Evolutionary conservation across 2,797 vertebrate genomes (phyloP).

Genomic region (Pseudochirops corinnae): DNA sequence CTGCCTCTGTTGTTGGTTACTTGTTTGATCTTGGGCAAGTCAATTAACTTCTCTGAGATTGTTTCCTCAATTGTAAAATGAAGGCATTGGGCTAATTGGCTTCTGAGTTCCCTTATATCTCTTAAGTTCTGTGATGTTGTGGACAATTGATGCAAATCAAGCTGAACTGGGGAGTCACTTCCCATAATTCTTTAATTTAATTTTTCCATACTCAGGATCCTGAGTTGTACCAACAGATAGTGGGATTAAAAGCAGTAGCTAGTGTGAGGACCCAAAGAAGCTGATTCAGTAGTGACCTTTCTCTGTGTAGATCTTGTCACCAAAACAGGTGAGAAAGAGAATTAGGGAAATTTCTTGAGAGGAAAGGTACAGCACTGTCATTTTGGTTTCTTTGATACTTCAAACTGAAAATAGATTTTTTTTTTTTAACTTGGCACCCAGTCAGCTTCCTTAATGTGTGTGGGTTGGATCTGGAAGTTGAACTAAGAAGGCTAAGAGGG

Average conservation of each 20-base stretch:
- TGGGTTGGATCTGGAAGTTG: background rate
- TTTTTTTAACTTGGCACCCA: background rate
- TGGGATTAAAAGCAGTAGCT: background rate
- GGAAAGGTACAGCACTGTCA: background rate
- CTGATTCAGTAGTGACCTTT: background rate
- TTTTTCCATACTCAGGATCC: background rate
- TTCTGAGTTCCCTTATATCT: background rate
- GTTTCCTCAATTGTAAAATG: background rate
- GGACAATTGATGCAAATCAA: background rate
- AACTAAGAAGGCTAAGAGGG: background rate
- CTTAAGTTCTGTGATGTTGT: background rate
- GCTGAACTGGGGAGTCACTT: background rate
- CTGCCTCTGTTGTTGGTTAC: background rate
- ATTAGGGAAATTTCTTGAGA: background rate
- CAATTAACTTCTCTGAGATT: background rate
- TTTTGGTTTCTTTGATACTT: background rate
- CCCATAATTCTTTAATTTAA: background rate
- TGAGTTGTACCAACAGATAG: background rate
- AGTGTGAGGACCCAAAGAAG: background rate
- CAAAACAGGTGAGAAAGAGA: background rate
- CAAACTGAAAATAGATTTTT: background rate
- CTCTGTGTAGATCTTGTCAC: background rate
- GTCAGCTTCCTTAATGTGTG: background rate
- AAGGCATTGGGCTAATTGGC: background rate
- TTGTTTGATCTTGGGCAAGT: background rate